Evolutionary conservation across 2,888 invertebrate species (phyloP).

Genomic region (Diloba caeruleocephala): DNA sequence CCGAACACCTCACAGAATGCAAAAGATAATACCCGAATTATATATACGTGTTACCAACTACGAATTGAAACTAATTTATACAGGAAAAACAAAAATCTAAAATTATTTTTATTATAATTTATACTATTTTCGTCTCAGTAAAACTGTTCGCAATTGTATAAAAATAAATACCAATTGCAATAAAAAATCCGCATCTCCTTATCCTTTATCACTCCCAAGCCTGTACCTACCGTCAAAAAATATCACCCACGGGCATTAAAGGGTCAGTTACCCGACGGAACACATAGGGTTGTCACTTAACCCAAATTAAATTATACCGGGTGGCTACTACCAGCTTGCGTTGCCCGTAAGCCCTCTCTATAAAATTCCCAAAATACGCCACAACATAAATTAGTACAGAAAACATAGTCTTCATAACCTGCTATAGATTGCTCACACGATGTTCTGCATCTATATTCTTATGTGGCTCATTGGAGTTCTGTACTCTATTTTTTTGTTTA

Average conservation of each 20-base stretch:
- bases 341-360: slow-evolving; percentile 35
- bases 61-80: too few species aligned
- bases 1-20: too few species aligned
- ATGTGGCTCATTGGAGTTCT: too few species aligned
- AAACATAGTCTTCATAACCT: neutral
- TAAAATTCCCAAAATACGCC: slow-evolving; percentile 8
- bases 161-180: slow-evolving; percentile 9
- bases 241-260: slow-evolving; percentile 18
- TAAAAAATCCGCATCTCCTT: slow-evolving; percentile 21
- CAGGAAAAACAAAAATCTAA: too few species aligned
- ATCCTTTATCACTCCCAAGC: slow-evolving; percentile 8
- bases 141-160: too few species aligned
- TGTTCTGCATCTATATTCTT: too few species aligned
- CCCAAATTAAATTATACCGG: slow-evolving; percentile 51
- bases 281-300: slow-evolving; percentile 53
- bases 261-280: slow-evolving; percentile 38
- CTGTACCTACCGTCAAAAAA: slow-evolving; percentile 37
- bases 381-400: neutral
- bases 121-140: too few species aligned
- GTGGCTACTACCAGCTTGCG: slow-evolving; percentile 24
- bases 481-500: too few species aligned
- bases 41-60: too few species aligned
- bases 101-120: too few species aligned
- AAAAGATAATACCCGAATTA: too few species aligned
- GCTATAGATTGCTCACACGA: too few species aligned